phyloP scores from a whole-genome alignment of 2,797 vertebrate species.

The Paramormyrops hopkinsi region DNA sequence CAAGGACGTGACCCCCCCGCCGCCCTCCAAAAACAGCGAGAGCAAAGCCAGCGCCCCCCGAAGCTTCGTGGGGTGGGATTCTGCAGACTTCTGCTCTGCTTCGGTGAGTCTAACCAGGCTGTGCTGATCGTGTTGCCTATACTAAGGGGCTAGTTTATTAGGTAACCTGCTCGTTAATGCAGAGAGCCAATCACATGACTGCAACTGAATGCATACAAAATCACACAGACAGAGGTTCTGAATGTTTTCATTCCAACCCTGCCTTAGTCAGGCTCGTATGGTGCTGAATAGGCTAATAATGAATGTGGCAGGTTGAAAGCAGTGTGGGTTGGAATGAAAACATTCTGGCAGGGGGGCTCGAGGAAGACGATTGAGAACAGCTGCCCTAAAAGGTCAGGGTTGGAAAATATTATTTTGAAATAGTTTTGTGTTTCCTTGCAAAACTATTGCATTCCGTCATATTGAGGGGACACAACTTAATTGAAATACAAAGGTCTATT shows the following conservation, averaged over 20 bases:
- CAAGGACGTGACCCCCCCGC: constrained; percentile 64
- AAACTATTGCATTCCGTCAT: background rate
- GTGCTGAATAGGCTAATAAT: background rate
- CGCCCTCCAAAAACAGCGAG: constrained; percentile 54
- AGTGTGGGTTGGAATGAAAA: background rate
- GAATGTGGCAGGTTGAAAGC: background rate
- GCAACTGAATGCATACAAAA: background rate
- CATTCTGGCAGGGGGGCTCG: background rate
- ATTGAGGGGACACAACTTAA: background rate
- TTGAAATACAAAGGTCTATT: background rate
- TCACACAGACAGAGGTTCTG: background rate
- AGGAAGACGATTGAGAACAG: background rate
- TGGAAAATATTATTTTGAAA: background rate
- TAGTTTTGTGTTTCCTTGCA: background rate
- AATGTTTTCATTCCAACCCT: background rate
- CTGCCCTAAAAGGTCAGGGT: background rate
- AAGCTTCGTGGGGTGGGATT: constrained; percentile 90
- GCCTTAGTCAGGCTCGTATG: background rate
- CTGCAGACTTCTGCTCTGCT: constrained; percentile 43
- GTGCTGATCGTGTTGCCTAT: background rate
- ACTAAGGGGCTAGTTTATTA: background rate
- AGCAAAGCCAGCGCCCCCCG: constrained; percentile 62
- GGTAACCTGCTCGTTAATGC: background rate
- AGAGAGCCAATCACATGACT: background rate
- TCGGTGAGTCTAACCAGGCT: background rate